phyloP scores from a whole-genome alignment of 2,888 invertebrate genomes.

The Hartigia nigra region DNA sequence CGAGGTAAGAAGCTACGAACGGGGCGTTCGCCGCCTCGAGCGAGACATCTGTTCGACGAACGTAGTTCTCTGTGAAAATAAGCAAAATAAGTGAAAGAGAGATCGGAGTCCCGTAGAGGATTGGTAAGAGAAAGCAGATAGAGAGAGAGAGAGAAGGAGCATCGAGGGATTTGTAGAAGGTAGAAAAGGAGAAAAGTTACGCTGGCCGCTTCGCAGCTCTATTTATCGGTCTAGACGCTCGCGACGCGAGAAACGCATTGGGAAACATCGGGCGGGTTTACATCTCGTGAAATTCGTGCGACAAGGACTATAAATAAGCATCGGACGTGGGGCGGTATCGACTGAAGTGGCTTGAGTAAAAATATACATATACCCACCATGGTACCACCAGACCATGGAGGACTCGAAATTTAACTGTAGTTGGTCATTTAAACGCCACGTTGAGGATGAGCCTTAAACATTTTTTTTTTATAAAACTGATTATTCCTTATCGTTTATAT shows the following conservation, averaged over 20 bases:
- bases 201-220: neutral
- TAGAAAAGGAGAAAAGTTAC: neutral
- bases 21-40: neutral
- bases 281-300: slow-evolving; percentile 42
- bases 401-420: neutral
- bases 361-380: slow-evolving; percentile 27
- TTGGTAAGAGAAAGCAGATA: neutral
- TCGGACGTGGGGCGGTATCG: slow-evolving; percentile 28
- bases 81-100: neutral
- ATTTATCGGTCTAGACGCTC: slow-evolving; percentile 5
- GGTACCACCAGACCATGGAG: neutral
- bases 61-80: neutral
- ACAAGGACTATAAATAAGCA: slow-evolving; percentile 47
- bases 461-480: neutral
- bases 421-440: neutral
- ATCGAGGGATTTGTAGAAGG: neutral
- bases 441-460: neutral
- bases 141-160: neutral
- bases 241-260: slow-evolving; percentile 3
- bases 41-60: slow-evolving; percentile 9
- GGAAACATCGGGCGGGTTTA: slow-evolving; percentile 8
- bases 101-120: neutral
- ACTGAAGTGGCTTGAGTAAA: slow-evolving; percentile 36
- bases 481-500: neutral
- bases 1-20: neutral